Evolutionary conservation across 2,113 vertebrate genomes (phyloP).

Genomic region (Malurus melanocephalus): DNA sequence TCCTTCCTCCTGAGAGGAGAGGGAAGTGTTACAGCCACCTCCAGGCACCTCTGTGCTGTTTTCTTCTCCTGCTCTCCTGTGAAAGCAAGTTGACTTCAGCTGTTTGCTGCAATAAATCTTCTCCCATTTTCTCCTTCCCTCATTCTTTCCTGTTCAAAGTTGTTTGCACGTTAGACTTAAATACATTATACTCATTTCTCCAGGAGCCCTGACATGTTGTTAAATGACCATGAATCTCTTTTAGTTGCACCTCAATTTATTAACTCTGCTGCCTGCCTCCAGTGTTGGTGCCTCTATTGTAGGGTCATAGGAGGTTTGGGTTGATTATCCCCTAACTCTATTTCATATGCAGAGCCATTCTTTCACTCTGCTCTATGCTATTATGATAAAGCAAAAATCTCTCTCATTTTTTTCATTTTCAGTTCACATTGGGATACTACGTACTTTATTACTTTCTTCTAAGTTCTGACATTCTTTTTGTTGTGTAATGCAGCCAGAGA

Average conservation of each 20-base stretch:
- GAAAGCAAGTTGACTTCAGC: neutral
- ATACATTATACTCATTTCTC: constrained; percentile 11
- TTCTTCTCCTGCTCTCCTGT: neutral
- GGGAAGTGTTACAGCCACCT: neutral
- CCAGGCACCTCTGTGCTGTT: rapidly evolving
- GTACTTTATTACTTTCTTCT: neutral
- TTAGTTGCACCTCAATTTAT: constrained; percentile 45
- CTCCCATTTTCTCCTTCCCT: neutral
- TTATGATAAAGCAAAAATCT: neutral
- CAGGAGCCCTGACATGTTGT: neutral
- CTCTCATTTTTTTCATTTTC: constrained; percentile 30
- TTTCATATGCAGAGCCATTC: constrained; percentile 29
- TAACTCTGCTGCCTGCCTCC: neutral
- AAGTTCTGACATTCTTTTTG: neutral
- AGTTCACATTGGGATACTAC: neutral
- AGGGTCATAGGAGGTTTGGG: neutral
- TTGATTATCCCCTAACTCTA: constrained; percentile 24
- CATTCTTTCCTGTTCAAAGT: constrained; percentile 2
- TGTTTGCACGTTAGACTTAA: constrained; percentile 33
- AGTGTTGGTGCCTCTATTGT: neutral
- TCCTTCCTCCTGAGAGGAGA: neutral
- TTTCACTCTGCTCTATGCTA: neutral
- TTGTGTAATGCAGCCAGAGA: neutral
- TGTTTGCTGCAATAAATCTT: constrained; percentile 33
- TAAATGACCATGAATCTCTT: constrained; percentile 42